Evolutionary conservation across 2,888 invertebrate species (phyloP).

Genomic region (Phyto melanocephala): DNA sequence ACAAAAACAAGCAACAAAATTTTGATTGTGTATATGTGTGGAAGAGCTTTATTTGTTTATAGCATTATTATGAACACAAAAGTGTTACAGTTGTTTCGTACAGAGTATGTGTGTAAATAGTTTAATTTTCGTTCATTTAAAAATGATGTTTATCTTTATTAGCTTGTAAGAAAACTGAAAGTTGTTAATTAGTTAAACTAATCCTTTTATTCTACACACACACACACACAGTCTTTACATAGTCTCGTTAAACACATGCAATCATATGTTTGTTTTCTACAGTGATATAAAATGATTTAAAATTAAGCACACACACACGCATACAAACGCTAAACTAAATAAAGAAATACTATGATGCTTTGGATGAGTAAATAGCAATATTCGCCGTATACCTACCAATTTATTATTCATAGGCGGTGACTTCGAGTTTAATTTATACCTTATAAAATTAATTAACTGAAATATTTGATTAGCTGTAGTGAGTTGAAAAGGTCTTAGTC

Average conservation of each 20-base stretch:
- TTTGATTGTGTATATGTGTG: neutral
- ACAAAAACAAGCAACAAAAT: neutral
- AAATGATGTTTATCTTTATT: conserved; percentile 31
- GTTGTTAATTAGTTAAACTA: conserved; percentile 35
- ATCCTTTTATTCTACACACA: neutral
- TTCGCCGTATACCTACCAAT: no score
- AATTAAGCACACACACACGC: neutral
- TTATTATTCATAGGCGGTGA: no score
- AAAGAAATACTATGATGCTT: neutral
- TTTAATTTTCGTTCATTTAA: neutral
- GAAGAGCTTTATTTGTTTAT: neutral
- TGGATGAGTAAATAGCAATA: no score
- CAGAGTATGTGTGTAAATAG: neutral
- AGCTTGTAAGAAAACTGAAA: neutral
- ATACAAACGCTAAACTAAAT: no score
- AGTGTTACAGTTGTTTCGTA: neutral
- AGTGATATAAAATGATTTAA: neutral
- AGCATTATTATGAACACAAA: neutral
- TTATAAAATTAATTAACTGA: no score
- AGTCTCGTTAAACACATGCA: neutral
- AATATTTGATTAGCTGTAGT: no score
- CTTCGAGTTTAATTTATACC: no score
- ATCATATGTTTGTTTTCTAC: neutral
- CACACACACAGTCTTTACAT: neutral
- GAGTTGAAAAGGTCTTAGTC: no score